Conservation (phyloP, 92 coral and sea anemone genomes). For the Phymanthus crucifer region DNA sequence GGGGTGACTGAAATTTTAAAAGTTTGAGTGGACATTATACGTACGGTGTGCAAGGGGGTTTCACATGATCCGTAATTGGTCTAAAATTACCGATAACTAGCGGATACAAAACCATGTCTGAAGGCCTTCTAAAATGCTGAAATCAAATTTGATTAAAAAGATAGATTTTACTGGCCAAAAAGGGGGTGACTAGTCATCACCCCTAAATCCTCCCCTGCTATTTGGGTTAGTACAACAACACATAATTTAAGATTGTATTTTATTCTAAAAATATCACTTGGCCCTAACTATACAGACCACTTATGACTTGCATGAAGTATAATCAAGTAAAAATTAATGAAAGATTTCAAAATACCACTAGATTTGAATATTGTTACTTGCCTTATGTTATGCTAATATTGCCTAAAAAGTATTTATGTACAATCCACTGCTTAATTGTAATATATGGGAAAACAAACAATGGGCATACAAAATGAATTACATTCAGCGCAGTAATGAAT, state of each 20-base stretch:
- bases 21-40: too few relatives aligned
- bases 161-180: too few relatives aligned
- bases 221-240: not conserved
- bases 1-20: too few relatives aligned
- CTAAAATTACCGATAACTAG: too few relatives aligned
- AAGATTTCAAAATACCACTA: not conserved
- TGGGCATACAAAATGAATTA: not conserved
- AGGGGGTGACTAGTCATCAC: too few relatives aligned
- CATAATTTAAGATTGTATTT: not conserved
- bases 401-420: not conserved
- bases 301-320: not conserved
- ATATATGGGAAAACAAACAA: not conserved
- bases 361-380: not conserved
- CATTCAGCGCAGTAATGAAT: not conserved
- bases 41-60: too few relatives aligned
- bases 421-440: not conserved
- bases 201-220: not conserved
- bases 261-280: conserved; percentile 8
- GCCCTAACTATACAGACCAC: not conserved
- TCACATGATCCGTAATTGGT: too few relatives aligned
- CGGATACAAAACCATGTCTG: too few relatives aligned
- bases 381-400: not conserved
- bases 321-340: conserved; percentile 11
- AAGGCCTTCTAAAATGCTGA: too few relatives aligned
- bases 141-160: too few relatives aligned